Percentiles rank a stretch among this genome's conserved stretches.
Evolutionary conservation across 1,140 invertebrate genomes (phyloP).

Genomic region (Aphelinus certus): DNA sequence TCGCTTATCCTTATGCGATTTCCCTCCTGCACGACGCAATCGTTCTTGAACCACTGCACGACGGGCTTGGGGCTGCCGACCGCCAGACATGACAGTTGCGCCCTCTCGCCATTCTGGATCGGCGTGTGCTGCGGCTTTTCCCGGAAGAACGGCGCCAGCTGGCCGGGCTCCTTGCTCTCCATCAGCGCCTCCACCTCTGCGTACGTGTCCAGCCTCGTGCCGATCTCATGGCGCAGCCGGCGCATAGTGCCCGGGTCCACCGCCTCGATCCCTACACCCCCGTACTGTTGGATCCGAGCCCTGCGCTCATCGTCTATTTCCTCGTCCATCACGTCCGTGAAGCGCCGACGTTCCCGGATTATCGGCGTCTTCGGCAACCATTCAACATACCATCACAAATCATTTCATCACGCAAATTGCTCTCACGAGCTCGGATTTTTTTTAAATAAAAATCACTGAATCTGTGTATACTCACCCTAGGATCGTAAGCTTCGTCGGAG

Average conservation of each 20-base stretch:
- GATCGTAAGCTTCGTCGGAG: slow-evolving; percentile 78
- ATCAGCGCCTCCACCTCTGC: slow-evolving; percentile 86
- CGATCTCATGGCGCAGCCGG: slow-evolving; percentile 82
- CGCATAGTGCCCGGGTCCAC: slow-evolving; percentile 71
- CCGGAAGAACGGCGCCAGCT: slow-evolving; percentile 82
- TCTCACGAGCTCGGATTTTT: no score
- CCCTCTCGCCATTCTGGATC: slow-evolving; percentile 80
- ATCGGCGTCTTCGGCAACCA: slow-evolving; percentile 74
- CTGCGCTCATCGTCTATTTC: slow-evolving; percentile 92
- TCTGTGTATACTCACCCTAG: slow-evolving; percentile 70
- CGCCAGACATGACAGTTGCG: slow-evolving; percentile 84
- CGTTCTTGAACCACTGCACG: slow-evolving; percentile 97
- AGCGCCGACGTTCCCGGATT: slow-evolving; percentile 87
- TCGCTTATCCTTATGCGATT: slow-evolving; percentile 80
- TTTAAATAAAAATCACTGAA: no score
- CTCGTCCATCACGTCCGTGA: slow-evolving; percentile 95
- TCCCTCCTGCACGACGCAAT: slow-evolving; percentile 83
- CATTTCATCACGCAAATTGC: no score
- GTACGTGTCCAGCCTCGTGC: slow-evolving; percentile 80
- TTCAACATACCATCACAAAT: no score
- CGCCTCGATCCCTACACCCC: slow-evolving; percentile 69
- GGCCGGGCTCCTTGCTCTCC: slow-evolving; percentile 81
- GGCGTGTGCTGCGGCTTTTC: slow-evolving; percentile 83
- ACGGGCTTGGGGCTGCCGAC: slow-evolving; percentile 89
- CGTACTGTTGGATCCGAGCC: slow-evolving; percentile 81